Evolutionary conservation across 2,113 vertebrate genomes (phyloP).

Genomic region (Sprattus sprattus): DNA sequence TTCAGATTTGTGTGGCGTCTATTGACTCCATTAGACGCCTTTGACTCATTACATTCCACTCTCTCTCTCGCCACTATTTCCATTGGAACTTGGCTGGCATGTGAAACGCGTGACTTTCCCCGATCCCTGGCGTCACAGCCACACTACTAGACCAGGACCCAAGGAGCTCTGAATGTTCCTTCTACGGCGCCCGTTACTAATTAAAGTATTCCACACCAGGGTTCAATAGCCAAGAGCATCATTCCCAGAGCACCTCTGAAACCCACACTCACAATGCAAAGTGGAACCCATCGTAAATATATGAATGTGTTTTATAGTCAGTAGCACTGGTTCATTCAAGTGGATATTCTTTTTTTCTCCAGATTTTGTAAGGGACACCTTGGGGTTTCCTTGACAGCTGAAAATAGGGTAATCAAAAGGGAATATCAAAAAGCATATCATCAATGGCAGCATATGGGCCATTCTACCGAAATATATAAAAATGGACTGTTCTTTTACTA

Average conservation of each 20-base stretch:
- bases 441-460: too few species aligned
- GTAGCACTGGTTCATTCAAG: neutral
- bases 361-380: neutral
- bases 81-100: conserved; percentile 6
- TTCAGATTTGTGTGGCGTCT: conserved; percentile 3
- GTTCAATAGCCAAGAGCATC: neutral
- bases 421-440: neutral
- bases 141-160: neutral
- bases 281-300: neutral
- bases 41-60: neutral
- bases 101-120: neutral
- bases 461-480: too few species aligned
- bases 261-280: neutral
- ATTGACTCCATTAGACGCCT: neutral
- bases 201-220: neutral
- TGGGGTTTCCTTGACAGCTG: neutral
- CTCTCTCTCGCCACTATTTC: neutral
- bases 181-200: neutral
- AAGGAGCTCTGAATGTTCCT: neutral
- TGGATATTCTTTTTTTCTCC: neutral
- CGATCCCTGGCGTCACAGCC: neutral
- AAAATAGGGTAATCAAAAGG: neutral
- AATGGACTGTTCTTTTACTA: too few species aligned
- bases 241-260: neutral
- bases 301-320: neutral